Percentiles rank a stretch among this genome's conserved stretches.
These are phyloP conservation scores for Petrocephalus zakoni DNA, from an alignment of 2,113 vertebrate species.

Conservation along the genomic window DNA sequence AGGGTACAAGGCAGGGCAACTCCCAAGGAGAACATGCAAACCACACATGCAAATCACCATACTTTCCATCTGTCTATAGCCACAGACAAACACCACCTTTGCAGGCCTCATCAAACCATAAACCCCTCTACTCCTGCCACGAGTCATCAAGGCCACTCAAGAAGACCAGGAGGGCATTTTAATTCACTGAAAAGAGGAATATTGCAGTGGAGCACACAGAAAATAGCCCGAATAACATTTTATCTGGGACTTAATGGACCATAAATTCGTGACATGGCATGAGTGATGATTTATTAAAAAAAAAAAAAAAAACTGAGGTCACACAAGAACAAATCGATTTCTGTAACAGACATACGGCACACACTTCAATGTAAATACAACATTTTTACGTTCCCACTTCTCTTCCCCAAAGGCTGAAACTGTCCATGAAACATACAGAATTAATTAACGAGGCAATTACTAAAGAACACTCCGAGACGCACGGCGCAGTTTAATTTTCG, in stretches of 20 bases:
- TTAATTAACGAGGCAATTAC: background rate
- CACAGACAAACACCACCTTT: background rate
- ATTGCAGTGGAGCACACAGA: background rate
- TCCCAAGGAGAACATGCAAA: background rate
- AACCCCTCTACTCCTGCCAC: background rate
- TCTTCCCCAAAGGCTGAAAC: constrained; percentile 12
- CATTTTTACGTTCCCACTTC: background rate
- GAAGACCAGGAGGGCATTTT: background rate
- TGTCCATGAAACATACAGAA: background rate
- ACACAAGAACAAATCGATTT: constrained; percentile 1
- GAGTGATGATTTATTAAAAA: background rate
- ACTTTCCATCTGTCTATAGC: background rate
- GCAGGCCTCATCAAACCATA: background rate
- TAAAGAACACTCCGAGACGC: background rate
- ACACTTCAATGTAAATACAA: background rate
- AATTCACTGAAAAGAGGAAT: background rate
- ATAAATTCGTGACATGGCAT: background rate
- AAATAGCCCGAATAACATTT: background rate
- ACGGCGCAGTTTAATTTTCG: background rate
- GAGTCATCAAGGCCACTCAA: background rate
- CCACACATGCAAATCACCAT: background rate
- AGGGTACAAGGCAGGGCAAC: background rate
- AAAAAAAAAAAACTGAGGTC: background rate
- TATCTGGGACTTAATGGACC: background rate
- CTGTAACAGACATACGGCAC: background rate